Base-by-base conservation (phyloP, 2,797 vertebrate genomes). In the Morelia viridis region DNA sequence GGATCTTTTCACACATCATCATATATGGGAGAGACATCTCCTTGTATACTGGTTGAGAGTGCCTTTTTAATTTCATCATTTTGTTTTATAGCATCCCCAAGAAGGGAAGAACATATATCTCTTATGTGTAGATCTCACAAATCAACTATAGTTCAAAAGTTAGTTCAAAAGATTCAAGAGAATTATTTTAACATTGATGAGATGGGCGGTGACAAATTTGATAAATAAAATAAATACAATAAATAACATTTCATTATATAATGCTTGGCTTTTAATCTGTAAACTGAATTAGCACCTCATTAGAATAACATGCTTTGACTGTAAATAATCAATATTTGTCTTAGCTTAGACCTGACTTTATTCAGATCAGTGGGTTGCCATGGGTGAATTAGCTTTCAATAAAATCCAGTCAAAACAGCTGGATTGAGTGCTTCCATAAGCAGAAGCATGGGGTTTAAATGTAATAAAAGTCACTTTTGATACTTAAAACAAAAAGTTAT, bases 191-290 rank as follows among this genome's bases (percentile, higher is more conserved):
- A 92, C 68, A 71, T 26, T 24, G 56, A 50, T 85, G 35, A 41
- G 35, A 41, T 41, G 35, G 35, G 35, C 35, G 2, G 35, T 41
- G 35, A 41, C 35, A 41, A 41, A 41, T 41, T 41, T 41, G 35
- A 41, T 41, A 41, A 41, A 41, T 41, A 41, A 41, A 41, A 41
- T 41, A 41, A 41, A 41, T 41, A 41, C 35, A 41, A 41, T 41
- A 41, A 41, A 41, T 60, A 92, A 35, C 65, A 28, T 22, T 17
- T 62, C 88, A 80, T n/a, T 53, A 6, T 85, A 11, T 17, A 22
- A 85, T 17, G 17, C 57, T 17, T 19, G 31, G 41, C 60, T 90
- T 83, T 26, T 91, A 89, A 92, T 93, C 90, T 87, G 89, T 35
- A 94, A 94, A 22, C 57, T 84, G 13, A 87, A 53, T 89, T 91